Evolutionary conservation across 2,797 vertebrate genomes (phyloP), one percentile per base, ranked within the genome.

Genomic region (Helicolenus hilgendorfi): DNA sequence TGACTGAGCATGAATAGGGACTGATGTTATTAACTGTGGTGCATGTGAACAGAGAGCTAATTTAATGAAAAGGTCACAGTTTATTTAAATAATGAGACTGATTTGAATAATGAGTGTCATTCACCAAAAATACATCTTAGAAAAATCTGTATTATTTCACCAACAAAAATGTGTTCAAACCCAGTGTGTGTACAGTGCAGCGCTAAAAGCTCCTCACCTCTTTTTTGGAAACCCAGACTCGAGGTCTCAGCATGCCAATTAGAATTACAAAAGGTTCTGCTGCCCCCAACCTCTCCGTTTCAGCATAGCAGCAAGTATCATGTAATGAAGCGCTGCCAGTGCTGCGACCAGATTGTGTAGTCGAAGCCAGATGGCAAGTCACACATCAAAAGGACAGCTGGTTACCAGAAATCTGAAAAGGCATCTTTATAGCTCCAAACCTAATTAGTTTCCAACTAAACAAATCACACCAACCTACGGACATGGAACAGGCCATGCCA

Each of bases 271-370:
- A 93, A 95, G 90, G 72, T 82, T 94, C 83, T 96, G 93, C 95
- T 97, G 96, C 96, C 96, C 96, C 92, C 97, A 95, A 87, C 91
- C 92, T 95, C 89, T 93, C 33, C 65, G 53, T 91, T 84, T 85
- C 81, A 90, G 90, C 70, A 96, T 88, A 87, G 90, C 95, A 96
- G 88, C 81, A 36, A 84, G 82, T 22, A 74, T 77, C 85, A 78
- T 77, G 75, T 71, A 87, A 63, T 74, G 81, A 90, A 85, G 45
- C 58, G 1, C 80, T 74, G 90, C 81, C 83, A 85, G 76, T 7
- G 31, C 76, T 76, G 49, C 59, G 85, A 79, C 76, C 74, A 90
- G 81, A 92, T 36, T 92, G 86, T 35, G 58, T 56, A 88, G 85
- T 87, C 75, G 82, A 93, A 95, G 83, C 92, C 95, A 96, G 95